Evolutionary conservation across 2,888 invertebrate genomes (phyloP), one percentile per base, ranked within the genome.

Genomic region (Hedya salicella): DNA sequence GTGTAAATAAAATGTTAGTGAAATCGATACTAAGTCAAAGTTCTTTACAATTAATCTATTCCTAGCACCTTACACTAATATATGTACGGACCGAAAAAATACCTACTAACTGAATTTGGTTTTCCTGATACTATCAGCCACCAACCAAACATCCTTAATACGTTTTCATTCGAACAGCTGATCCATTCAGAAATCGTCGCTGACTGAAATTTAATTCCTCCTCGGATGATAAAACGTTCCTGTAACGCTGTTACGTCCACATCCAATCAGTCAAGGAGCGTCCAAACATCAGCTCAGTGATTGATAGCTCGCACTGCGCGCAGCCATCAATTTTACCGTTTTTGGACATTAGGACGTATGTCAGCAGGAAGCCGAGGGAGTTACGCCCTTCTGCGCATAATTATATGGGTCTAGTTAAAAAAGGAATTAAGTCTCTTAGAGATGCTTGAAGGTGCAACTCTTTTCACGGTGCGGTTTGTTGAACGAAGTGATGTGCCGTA

Each of bases 161-260:
- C n/a, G 25, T 25, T 52, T 17, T 36, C 17, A 11, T 36, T 19
- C 11, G 52, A 16, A 17, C 16, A 52, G 6, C 6, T 6, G 3
- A 25, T 36, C 9, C 36, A 9, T 36, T 5, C 36, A 6, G 16
- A 19, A 57, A 46, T 46, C 17, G 44, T 44, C 44, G 44, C 17
- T 32, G 57, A 57, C 46, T 57, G 42, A 42, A 54, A 44, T 57
- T 19, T 46, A 57, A 57, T 57, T 57, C 21, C 44, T 48, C 30
- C 0, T n/a, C 19, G 44, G 46, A 57, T 57, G 57, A 57, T 57
- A 32, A 57, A 57, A 44, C 32, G 46, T 57, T 57, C 46, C 17
- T 17, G 44, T 57, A 57, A 57, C 30, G 44, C n/a, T n/a, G 57
- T 57, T 57, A 44, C 57, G 57, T 44, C 44, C 42, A 32, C 57